These are phyloP conservation scores for Vulpes ferrilata DNA, from an alignment of 2,113 vertebrate species.

Conservation along the genomic window DNA sequence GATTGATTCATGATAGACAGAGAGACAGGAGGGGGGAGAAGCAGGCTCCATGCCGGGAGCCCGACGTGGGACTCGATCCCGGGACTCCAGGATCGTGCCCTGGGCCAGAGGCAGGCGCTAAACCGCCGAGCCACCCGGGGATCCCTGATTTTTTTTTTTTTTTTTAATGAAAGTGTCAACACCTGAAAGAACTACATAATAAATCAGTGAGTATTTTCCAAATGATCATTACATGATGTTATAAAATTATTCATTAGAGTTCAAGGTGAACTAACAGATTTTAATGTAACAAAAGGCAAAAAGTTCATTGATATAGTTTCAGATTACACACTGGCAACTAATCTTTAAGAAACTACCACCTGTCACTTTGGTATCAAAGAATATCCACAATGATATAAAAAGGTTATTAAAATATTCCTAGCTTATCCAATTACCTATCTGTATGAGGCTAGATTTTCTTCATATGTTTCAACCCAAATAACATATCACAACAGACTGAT, in stretches of 20 bases:
- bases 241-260: background rate
- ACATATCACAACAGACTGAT: background rate
- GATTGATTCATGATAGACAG: too few relatives aligned
- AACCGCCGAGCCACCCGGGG: too few relatives aligned
- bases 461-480: conserved; percentile 22
- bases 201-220: background rate
- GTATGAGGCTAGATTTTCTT: background rate
- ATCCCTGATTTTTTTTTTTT: background rate
- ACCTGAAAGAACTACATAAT: background rate
- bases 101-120: too few relatives aligned
- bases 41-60: too few relatives aligned
- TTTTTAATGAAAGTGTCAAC: background rate
- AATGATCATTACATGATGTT: background rate
- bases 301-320: background rate
- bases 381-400: background rate
- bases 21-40: too few relatives aligned
- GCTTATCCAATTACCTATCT: background rate
- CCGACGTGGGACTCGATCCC: too few relatives aligned
- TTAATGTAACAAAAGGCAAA: background rate
- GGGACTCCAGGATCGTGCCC: too few relatives aligned
- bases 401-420: background rate
- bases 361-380: background rate
- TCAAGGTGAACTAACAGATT: background rate
- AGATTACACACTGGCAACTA: background rate
- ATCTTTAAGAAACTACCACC: background rate